Base-by-base conservation (phyloP, 2,113 vertebrate genomes). In the Nerophis lumbriciformis region DNA sequence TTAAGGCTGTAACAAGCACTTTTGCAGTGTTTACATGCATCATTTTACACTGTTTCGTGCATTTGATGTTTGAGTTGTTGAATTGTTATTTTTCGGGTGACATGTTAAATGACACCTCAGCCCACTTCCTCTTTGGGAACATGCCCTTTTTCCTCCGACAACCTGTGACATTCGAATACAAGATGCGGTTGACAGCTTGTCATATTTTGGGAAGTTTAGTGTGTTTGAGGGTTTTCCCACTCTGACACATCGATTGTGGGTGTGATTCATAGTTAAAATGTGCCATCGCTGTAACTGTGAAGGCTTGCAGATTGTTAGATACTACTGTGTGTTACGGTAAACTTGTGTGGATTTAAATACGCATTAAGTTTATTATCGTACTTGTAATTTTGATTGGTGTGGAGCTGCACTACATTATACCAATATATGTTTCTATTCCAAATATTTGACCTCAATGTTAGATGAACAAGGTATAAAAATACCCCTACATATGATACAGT, bases 211-310 rank as follows among this genome's bases (percentile, higher is more conserved):
- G 66, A 81, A 63, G 76, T 84, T 60, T 77, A 69, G 52, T 65
- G 71, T 63, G 36, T 72, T 51, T 63, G 73, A 76, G 69, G 75
- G 66, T 76, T 87, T 86, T 86, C 85, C 79, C 74, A 71, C 66
- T 61, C 66, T 78, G 68, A 75, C 80, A 68, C 63, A 66, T 82
- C 12, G 21, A n/a, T 48, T 65, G 28, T 59, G 47, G 45, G 69
- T 78, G 77, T 83, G 81, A 84, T 76, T 83, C 78, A 78, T 70
- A 66, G 65, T 65, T 67, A 61, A 59, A 66, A 16, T 62, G 59
- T 49, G 54, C 38, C 55, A 54, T 38, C 4, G 6, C 13, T 1
- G 6, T 8, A 35, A 56, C 55, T 68, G 36, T n/a, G 4, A 58
- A 66, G 50, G 59, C 21, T 11, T 45, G 42, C 42, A 45, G 42